phyloP scores from a whole-genome alignment of 2,888 invertebrate species.

The Sminthurinus aureus region DNA sequence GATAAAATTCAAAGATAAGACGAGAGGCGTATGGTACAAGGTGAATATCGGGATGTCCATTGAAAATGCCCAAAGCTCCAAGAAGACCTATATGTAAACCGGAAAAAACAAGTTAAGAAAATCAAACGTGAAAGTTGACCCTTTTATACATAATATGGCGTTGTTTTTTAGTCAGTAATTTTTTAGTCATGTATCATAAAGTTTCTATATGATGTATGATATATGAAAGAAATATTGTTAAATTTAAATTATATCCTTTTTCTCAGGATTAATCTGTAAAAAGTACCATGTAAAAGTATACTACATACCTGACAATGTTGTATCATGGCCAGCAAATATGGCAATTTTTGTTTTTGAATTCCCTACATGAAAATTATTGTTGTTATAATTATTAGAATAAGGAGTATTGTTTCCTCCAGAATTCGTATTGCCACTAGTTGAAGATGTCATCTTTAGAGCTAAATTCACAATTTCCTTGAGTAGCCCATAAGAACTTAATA shows the following conservation, averaged over 20 bases:
- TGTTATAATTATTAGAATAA: slow-evolving; percentile 38
- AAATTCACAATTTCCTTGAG: slow-evolving; percentile 58
- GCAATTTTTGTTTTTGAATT: slow-evolving; percentile 69
- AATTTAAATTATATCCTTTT: too few species aligned
- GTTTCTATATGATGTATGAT: too few species aligned
- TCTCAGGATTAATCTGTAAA: too few species aligned
- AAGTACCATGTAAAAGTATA: too few species aligned
- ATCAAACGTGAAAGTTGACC: too few species aligned
- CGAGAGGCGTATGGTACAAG: slow-evolving; percentile 87
- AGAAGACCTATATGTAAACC: slow-evolving; percentile 73
- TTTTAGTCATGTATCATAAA: too few species aligned
- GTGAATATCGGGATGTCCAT: slow-evolving; percentile 66
- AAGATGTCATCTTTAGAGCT: slow-evolving; percentile 51
- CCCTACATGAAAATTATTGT: slow-evolving; percentile 36
- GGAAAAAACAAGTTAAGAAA: too few species aligned
- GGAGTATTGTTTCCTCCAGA: background rate
- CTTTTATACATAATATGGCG: too few species aligned
- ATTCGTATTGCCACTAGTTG: slow-evolving; percentile 11
- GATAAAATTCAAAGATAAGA: slow-evolving; percentile 87
- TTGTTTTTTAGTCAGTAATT: too few species aligned
- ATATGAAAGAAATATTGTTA: too few species aligned
- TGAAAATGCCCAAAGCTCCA: slow-evolving; percentile 75
- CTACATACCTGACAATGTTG: slow-evolving; percentile 69
- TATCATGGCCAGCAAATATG: slow-evolving; percentile 90
- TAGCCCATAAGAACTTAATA: slow-evolving; percentile 57